These are phyloP conservation scores for Aplidium turbinatum DNA, from an alignment of 23 tunicate species.

Conservation along the genomic window DNA sequence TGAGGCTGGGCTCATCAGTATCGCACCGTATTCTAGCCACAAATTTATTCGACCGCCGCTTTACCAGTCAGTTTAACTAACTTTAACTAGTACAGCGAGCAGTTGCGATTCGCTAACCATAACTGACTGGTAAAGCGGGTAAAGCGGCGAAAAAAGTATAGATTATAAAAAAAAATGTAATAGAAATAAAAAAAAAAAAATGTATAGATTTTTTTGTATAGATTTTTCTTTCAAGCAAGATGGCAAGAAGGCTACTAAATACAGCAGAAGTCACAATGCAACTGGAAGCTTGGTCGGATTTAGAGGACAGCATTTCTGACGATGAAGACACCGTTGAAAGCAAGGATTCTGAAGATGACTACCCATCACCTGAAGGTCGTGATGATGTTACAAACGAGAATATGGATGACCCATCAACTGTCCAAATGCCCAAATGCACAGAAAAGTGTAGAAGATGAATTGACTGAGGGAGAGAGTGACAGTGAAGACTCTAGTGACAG, in stretches of 20 bases:
- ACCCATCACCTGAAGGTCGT: constrained; percentile 10
- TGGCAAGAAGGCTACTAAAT: constrained; percentile 28
- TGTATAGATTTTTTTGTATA: too few species aligned
- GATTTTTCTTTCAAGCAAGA: constrained; percentile 5
- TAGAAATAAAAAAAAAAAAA: too few species aligned
- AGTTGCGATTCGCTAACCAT: too few species aligned
- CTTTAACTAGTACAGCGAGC: too few species aligned
- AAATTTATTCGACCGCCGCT: too few species aligned
- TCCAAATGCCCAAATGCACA: not conserved
- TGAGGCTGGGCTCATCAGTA: too few species aligned
- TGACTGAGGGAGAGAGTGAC: constrained; percentile 32
- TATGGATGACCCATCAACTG: constrained; percentile 22
- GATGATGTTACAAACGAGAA: constrained; percentile 24
- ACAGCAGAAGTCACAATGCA: constrained; percentile 25
- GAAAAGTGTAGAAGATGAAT: constrained; percentile 14
- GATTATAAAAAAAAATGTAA: too few species aligned
- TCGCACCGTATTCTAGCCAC: too few species aligned
- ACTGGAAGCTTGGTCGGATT: constrained; percentile 29
- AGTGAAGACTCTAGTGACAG: constrained; percentile 23
- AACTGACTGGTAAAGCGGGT: too few species aligned
- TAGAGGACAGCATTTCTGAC: constrained; percentile 32
- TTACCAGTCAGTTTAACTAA: too few species aligned
- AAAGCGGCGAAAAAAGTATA: too few species aligned
- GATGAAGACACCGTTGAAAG: constrained; percentile 28
- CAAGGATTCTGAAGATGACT: constrained; percentile 37